Evolutionary conservation across 1,140 invertebrate genomes (phyloP).

Genomic region (Mycetomoellerius zeteki): DNA sequence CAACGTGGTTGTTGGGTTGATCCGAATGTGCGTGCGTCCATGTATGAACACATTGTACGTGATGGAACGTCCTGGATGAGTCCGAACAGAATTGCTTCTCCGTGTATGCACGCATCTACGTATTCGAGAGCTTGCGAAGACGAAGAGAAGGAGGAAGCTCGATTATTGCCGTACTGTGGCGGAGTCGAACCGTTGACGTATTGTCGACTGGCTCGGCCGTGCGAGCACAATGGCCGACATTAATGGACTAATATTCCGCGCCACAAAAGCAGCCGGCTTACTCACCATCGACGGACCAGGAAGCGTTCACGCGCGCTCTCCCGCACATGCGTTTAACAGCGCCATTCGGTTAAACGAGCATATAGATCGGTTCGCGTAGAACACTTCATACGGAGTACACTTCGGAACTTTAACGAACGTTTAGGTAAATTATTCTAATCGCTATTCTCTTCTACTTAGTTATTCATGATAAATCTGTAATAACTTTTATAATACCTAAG

Average conservation of each 20-base stretch:
- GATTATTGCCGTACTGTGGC: slow-evolving; percentile 79
- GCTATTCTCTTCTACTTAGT: neutral
- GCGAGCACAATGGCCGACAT: slow-evolving; percentile 74
- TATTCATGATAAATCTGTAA: neutral
- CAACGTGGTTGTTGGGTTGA: neutral
- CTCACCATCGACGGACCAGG: slow-evolving; percentile 50
- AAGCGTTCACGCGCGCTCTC: slow-evolving; percentile 55
- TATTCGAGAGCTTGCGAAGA: slow-evolving; percentile 69
- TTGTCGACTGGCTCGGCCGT: slow-evolving; percentile 75
- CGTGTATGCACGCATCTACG: neutral
- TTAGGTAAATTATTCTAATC: slow-evolving; percentile 6
- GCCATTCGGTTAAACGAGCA: slow-evolving; percentile 42
- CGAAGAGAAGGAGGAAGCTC: slow-evolving; percentile 72
- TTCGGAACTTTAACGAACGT: neutral
- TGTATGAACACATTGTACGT: neutral
- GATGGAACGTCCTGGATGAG: neutral
- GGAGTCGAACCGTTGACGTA: slow-evolving; percentile 81
- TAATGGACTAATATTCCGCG: slow-evolving; percentile 78
- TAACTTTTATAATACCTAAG: neutral
- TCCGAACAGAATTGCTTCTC: neutral
- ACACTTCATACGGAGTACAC: slow-evolving; percentile 24
- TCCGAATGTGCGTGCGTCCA: neutral
- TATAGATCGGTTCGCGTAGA: slow-evolving; percentile 4
- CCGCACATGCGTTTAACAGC: slow-evolving; percentile 59
- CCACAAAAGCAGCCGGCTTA: slow-evolving; percentile 74